Conservation (phyloP, 2,888 invertebrate species). For the Tinea semifulvella region DNA sequence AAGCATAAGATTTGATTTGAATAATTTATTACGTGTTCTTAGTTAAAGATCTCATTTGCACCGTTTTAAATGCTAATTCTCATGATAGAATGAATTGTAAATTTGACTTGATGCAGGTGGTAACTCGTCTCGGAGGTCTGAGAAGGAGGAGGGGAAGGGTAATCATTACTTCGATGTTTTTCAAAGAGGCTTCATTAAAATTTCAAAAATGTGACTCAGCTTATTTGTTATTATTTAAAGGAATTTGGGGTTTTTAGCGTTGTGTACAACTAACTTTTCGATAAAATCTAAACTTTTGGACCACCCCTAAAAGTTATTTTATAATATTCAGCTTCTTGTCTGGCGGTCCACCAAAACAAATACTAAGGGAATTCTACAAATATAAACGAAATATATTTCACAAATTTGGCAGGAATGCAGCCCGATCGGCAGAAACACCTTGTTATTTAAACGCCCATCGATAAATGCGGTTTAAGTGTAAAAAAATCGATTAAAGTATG, state of each 20-base stretch:
- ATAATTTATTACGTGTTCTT: constrained; percentile 24
- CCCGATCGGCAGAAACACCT: constrained; percentile 54
- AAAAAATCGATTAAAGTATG: constrained; percentile 64
- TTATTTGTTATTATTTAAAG: too few species aligned
- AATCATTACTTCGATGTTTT: background rate
- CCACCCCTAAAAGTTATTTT: constrained; percentile 54
- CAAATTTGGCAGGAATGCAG: constrained; percentile 40
- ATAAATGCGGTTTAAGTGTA: constrained; percentile 61
- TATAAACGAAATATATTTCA: constrained; percentile 62
- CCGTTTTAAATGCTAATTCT: constrained; percentile 38
- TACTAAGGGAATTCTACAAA: constrained; percentile 37
- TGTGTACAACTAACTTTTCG: background rate
- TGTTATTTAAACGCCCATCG: constrained; percentile 58
- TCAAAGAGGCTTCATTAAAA: background rate
- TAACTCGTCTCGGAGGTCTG: constrained; percentile 16
- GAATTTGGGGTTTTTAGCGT: too few species aligned
- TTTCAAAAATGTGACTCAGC: background rate
- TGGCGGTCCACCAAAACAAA: constrained; percentile 28
- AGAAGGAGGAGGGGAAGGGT: background rate
- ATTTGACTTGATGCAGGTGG: constrained; percentile 32
- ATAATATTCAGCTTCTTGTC: constrained; percentile 31
- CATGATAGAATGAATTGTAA: constrained; percentile 35
- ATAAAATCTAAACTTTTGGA: constrained; percentile 21
- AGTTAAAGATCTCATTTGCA: constrained; percentile 23
- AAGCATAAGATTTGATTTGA: constrained; percentile 21